Base-by-base conservation (phyloP, 2,888 invertebrate species). In the Phragmatobia fuliginosa region DNA sequence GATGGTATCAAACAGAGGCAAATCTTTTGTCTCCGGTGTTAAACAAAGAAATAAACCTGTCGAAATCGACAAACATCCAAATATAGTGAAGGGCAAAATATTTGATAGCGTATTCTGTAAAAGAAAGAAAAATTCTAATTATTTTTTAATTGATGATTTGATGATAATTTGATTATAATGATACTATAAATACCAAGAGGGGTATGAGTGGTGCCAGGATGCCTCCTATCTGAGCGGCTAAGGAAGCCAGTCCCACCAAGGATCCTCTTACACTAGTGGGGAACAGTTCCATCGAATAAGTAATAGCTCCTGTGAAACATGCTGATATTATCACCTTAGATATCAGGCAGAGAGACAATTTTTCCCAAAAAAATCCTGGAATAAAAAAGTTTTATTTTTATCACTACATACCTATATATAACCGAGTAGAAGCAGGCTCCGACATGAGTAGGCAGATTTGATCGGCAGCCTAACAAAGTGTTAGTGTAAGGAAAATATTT, bases 191-290 rank as follows among this genome's bases (percentile, higher is more conserved):
- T 10, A 38, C 28, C 61, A 62, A 10, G 25, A 62, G 25, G 28
- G 96, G 96, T 41, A 96, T 96, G 73, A 97, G 95, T 0, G 97
- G 96, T 1, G 97, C 96, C 64, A 96, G 86, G 93, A 96, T 96
- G 7, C 96, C 96, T 1, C 97, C 97, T 38, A 95, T 78, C 66
- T 96, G 92, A 28, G 96, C 96, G 10, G 96, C 93, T 85, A 96
- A 95, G 7, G 96, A 94, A 77, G 96, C 96, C 21, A 95, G 86
- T 0, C 96, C 96, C 74, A 97, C 93, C 62, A 96, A 90, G 0
- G 96, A 95, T 62, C 96, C 96, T 41, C 97, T 90, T 11, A 96
- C 91, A 63, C 95, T 96, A 1, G 97, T 97, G 0, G 97, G 97
- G 85, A 96, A 96, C 84, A 97, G 89, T 87, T 97, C 97, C 88